These are phyloP conservation scores for Diglossa cyanea DNA, from an alignment of 2,797 vertebrate genomes.

Conservation along the genomic window DNA sequence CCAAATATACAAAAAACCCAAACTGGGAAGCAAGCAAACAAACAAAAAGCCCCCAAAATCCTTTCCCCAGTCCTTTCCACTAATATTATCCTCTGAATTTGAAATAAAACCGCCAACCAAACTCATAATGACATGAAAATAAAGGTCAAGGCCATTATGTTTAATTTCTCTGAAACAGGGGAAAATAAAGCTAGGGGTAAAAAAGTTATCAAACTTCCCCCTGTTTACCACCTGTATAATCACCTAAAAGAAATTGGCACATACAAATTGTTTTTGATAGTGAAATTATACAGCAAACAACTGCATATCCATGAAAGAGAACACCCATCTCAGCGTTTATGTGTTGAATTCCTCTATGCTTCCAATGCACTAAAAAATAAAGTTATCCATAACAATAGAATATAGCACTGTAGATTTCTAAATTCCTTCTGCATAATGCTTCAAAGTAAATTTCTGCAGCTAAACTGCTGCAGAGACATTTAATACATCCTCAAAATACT, in stretches of 20 bases:
- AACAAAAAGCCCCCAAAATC: fast-evolving
- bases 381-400: background rate
- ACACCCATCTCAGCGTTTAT: background rate
- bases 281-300: background rate
- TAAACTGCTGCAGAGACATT: background rate
- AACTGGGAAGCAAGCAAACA: no score
- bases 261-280: background rate
- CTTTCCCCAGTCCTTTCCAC: background rate
- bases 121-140: background rate
- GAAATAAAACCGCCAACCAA: background rate
- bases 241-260: background rate
- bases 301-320: background rate
- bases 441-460: background rate
- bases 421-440: background rate
- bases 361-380: background rate
- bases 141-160: background rate
- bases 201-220: background rate
- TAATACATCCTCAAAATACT: background rate
- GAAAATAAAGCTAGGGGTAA: background rate
- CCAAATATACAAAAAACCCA: background rate
- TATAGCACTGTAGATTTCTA: background rate
- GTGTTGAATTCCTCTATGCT: background rate
- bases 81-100: background rate
- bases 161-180: background rate
- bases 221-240: background rate